phyloP scores from a whole-genome alignment of 2,797 vertebrate species.

The Sebastiscus albofasciatus region DNA sequence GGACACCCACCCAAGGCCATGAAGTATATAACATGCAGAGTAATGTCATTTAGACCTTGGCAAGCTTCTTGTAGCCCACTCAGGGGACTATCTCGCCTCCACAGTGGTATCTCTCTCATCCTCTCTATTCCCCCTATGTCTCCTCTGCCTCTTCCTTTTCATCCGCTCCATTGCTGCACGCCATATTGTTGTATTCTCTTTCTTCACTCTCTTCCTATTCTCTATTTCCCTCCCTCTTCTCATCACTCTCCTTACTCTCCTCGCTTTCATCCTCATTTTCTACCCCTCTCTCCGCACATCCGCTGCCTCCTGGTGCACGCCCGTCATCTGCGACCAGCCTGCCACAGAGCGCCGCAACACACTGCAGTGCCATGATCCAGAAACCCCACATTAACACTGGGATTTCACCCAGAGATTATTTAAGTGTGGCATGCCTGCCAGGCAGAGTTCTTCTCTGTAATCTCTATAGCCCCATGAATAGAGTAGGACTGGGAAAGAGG shows the following conservation, averaged over 20 bases:
- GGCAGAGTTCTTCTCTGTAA: slow-evolving; percentile 79
- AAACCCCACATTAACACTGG: slow-evolving; percentile 81
- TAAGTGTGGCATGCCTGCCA: slow-evolving; percentile 82
- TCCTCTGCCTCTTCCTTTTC: slow-evolving; percentile 58
- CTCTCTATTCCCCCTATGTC: slow-evolving; percentile 53
- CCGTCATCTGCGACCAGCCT: slow-evolving; percentile 65
- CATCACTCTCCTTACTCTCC: slow-evolving; percentile 37
- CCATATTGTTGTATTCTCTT: slow-evolving; percentile 61
- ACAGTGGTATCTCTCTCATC: slow-evolving; percentile 63
- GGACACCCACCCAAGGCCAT: slow-evolving; percentile 76
- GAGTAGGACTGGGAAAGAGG: slow-evolving; percentile 76
- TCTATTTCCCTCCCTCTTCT: slow-evolving; percentile 6
- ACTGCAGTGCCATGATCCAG: slow-evolving; percentile 76
- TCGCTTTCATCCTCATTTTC: slow-evolving; percentile 51
- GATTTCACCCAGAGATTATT: slow-evolving; percentile 83
- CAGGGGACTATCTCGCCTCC: slow-evolving; percentile 74
- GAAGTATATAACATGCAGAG: slow-evolving; percentile 78
- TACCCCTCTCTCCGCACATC: slow-evolving; percentile 35
- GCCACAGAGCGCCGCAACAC: slow-evolving; percentile 58
- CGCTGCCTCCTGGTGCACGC: slow-evolving; percentile 60
- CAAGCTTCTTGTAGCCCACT: slow-evolving; percentile 76
- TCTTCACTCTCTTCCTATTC: slow-evolving; percentile 35
- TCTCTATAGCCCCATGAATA: slow-evolving; percentile 76
- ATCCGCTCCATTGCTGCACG: slow-evolving; percentile 53
- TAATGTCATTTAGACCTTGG: slow-evolving; percentile 85